These are phyloP conservation scores for Lordiphosa mommai DNA, from an alignment of 1,140 invertebrate species.

Conservation along the genomic window DNA sequence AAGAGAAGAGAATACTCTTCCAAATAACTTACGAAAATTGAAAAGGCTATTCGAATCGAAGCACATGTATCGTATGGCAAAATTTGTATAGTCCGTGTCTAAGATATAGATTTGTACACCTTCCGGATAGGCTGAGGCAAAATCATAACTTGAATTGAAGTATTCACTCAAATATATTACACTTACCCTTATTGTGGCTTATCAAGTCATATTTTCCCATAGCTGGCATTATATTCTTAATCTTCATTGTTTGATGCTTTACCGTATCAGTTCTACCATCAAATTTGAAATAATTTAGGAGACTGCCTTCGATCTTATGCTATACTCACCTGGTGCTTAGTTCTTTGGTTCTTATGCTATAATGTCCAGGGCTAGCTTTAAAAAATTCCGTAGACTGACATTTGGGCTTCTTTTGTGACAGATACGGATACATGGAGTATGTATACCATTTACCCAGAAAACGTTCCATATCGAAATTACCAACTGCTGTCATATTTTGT, in stretches of 20 bases:
- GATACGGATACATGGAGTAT: constrained; percentile 4
- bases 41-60: constrained; percentile 4
- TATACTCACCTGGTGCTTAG: constrained; percentile 16
- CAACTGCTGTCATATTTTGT: constrained; percentile 24
- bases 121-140: constrained; percentile 4
- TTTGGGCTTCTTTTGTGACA: neutral
- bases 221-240: neutral
- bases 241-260: neutral
- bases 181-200: constrained; percentile 7
- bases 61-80: constrained; percentile 33
- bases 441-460: constrained; percentile 35
- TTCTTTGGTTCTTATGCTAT: neutral
- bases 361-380: neutral
- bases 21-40: constrained; percentile 25
- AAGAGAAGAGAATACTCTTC: neutral
- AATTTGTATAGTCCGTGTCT: constrained; percentile 40
- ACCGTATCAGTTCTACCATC: constrained; percentile 13
- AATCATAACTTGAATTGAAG: neutral
- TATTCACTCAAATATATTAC: neutral
- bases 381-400: constrained; percentile 6
- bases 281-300: neutral
- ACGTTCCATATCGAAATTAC: constrained; percentile 11
- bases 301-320: neutral
- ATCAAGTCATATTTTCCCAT: constrained; percentile 5
- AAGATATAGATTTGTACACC: constrained; percentile 29